Conservation (phyloP, 1,140 invertebrate genomes). For the Yoshiicerus persimilis region DNA sequence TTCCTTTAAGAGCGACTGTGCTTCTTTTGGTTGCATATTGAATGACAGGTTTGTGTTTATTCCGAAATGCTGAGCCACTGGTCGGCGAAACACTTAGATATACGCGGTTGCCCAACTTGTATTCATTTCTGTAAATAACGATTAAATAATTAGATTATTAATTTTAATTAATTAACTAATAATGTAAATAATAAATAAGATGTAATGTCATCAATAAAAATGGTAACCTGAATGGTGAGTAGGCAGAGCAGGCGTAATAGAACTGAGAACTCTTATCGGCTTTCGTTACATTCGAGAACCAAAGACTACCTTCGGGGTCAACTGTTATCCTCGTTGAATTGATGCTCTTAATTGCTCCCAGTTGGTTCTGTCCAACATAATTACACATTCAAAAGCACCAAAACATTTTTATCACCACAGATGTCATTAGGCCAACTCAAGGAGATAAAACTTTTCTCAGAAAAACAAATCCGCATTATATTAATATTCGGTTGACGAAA, state of each 20-base stretch:
- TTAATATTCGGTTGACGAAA: constrained; percentile 5
- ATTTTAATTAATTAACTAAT: neutral
- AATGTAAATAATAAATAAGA: neutral
- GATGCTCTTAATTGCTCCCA: constrained; percentile 79
- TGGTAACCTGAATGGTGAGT: constrained; percentile 68
- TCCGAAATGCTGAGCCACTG: constrained; percentile 71
- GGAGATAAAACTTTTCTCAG: no score
- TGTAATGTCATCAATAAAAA: neutral
- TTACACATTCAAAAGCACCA: neutral
- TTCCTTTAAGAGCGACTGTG: constrained; percentile 78
- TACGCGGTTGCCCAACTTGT: constrained; percentile 84
- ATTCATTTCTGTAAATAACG: constrained; percentile 69
- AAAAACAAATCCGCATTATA: neutral
- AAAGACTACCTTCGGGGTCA: constrained; percentile 88
- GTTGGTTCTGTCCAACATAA: constrained; percentile 57
- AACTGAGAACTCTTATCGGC: constrained; percentile 77
- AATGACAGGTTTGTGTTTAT: constrained; percentile 70
- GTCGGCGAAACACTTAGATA: constrained; percentile 74
- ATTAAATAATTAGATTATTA: neutral
- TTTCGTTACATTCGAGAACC: constrained; percentile 89
- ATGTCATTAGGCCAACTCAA: neutral
- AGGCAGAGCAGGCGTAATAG: constrained; percentile 85
- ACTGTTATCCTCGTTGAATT: constrained; percentile 90
- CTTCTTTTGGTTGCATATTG: constrained; percentile 85
- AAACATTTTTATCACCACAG: neutral